These are phyloP conservation scores for Cassiopea andromeda DNA, from an alignment of 30 jellyfish, hydroid and myxozoan species.

Conservation along the genomic window DNA sequence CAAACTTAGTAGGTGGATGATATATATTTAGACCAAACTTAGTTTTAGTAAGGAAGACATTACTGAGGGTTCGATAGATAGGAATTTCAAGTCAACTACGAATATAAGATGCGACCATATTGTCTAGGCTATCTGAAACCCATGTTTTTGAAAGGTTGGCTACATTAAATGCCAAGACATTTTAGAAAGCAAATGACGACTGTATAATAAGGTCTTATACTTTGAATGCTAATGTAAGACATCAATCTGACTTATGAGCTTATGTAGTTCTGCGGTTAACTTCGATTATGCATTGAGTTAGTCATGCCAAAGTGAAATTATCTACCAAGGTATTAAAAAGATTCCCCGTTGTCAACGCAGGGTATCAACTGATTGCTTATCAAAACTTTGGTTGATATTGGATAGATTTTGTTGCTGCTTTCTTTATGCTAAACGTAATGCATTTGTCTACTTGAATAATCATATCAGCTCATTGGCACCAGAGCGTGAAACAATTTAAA, in stretches of 20 bases:
- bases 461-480: slow-evolving; percentile 50
- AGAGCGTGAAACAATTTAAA: slow-evolving; percentile 3
- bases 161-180: slow-evolving; percentile 39
- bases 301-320: no score
- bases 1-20: slow-evolving; percentile 15
- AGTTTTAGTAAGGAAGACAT: not conserved
- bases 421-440: slow-evolving; percentile 20
- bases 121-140: slow-evolving; percentile 29
- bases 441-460: slow-evolving; percentile 18
- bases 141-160: slow-evolving; percentile 39
- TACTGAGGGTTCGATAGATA: slow-evolving; percentile 14
- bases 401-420: slow-evolving; percentile 1
- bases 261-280: not conserved
- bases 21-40: slow-evolving; percentile 1
- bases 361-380: no score
- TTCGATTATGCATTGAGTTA: no score
- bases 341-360: no score
- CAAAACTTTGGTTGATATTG: slow-evolving; percentile 19
- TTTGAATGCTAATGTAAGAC: slow-evolving; percentile 16
- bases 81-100: slow-evolving; percentile 42
- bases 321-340: no score
- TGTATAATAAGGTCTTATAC: not conserved
- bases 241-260: not conserved
- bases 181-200: slow-evolving; percentile 17
- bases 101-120: not conserved